These are phyloP conservation scores for Drosophila parvula DNA, from an alignment of 1,140 invertebrate genomes.

Conservation along the genomic window DNA sequence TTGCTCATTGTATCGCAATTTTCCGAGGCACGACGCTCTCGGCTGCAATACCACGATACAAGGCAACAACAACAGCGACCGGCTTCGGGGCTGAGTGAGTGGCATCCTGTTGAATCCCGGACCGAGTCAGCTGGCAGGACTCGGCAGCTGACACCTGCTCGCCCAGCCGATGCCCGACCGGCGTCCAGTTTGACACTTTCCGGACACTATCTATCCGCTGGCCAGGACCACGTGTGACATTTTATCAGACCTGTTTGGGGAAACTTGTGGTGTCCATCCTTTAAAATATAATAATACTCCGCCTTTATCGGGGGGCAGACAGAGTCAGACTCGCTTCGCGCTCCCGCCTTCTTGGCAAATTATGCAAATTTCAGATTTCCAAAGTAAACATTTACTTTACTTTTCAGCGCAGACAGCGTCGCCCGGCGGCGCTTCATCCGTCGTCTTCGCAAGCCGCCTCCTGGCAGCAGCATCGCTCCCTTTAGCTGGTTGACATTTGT, in stretches of 20 bases:
- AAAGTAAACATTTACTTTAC: conserved; percentile 83
- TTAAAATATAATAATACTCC: conserved; percentile 62
- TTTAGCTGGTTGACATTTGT: conserved; percentile 66
- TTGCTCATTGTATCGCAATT: conserved; percentile 70
- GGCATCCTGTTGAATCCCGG: conserved; percentile 67
- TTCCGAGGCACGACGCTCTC: conserved; percentile 57
- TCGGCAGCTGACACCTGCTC: conserved; percentile 63
- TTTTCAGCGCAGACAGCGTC: conserved; percentile 70
- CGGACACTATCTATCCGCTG: conserved; percentile 58
- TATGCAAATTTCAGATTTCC: conserved; percentile 82
- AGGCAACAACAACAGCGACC: conserved; percentile 53
- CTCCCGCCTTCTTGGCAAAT: conserved; percentile 63
- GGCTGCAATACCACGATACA: conserved; percentile 73
- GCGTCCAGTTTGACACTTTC: conserved; percentile 74
- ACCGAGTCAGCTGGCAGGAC: conserved; percentile 50
- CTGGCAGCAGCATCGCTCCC: conserved; percentile 14
- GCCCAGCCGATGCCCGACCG: conserved; percentile 46
- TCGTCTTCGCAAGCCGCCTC: conserved; percentile 9
- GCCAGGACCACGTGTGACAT: conserved; percentile 61
- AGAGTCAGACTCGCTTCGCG: neutral
- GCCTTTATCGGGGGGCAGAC: conserved; percentile 59
- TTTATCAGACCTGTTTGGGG: conserved; percentile 39
- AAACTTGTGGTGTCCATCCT: conserved; percentile 25
- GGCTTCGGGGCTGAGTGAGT: conserved; percentile 10
- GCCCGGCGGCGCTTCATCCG: conserved; percentile 31